Evolutionary conservation across 2,113 vertebrate genomes (phyloP).

Genomic region (Centrocercus urophasianus): DNA sequence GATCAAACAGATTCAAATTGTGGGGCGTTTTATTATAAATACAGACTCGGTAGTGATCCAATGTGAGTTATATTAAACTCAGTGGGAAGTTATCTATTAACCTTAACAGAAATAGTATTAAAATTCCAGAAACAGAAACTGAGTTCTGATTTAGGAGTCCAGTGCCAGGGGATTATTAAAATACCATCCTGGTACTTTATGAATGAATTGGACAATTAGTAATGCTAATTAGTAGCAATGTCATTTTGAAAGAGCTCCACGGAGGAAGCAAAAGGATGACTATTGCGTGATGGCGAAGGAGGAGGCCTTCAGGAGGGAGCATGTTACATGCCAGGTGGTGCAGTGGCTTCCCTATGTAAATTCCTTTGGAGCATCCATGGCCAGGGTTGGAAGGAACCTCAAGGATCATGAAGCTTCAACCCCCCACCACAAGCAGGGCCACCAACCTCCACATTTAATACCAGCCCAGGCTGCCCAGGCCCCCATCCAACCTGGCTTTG

Average conservation of each 20-base stretch:
- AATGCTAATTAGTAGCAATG: conserved; percentile 9
- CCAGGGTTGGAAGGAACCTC: no score
- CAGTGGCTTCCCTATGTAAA: accelerated
- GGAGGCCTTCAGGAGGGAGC: background rate
- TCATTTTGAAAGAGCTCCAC: background rate
- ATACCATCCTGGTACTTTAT: background rate
- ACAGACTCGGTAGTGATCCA: conserved; percentile 22
- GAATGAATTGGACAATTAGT: conserved; percentile 59
- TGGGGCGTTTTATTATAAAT: conserved; percentile 47
- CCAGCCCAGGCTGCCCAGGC: no score
- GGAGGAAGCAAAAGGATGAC: background rate
- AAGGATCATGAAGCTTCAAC: no score
- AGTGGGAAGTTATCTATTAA: conserved; percentile 52
- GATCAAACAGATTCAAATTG: conserved; percentile 1
- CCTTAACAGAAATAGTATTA: conserved; percentile 17
- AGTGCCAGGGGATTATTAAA: conserved; percentile 23
- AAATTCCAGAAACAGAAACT: background rate
- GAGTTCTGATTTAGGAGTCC: conserved; percentile 1
- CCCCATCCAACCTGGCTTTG: no score
- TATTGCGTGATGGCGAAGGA: background rate
- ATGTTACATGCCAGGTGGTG: accelerated
- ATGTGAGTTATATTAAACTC: conserved; percentile 3
- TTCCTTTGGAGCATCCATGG: accelerated
- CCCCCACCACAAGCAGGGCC: no score
- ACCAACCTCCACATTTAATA: no score